Base-by-base conservation (phyloP, 2,113 vertebrate species). In the Gobiocypris rarus region DNA sequence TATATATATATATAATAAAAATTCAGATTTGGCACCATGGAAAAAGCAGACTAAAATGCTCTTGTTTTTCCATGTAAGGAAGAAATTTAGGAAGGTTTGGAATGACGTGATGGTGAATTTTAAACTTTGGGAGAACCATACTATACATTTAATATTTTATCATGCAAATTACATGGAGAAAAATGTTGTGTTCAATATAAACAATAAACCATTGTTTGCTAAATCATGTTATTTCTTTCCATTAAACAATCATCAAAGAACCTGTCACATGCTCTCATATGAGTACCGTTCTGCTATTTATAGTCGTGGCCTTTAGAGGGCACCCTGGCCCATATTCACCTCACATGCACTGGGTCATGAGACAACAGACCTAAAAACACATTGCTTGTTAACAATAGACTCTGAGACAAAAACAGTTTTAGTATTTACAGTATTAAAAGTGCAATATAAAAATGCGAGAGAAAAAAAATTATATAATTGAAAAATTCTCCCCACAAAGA, bases 261-360 rank as follows among this genome's bases (percentile, higher is more conserved):
- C 6, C 10, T 15, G n/a, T 73, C 70, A 26, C 70, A 41, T 41
- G 31, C 17, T 69, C 34, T 41, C 41, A 14, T 8, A 24, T 8
- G 7, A 67, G 69, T 45, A 24, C 22, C 69, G n/a, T 59, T 34
- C 28, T 76, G 74, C 50, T 61, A 78, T 43, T 61, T 43, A 61
- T 14, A 61, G 76, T 11, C 3, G 24, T 61, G 28, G 76, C 76
- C 76, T 61, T 61, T 78, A 78, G 76, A 78, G 76, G 76, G 76
- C 76, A 78, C 34, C 56, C 76, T 26, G 34, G n/a, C 56, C 56
- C 76, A 78, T 26, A 61, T 78, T 78, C 34, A 61, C 76, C 56
- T 26, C 38, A 61, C 38, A 61, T 61, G 52, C 52, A 38, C 31
- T 58, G 7, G n/a, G 56, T 61, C 56, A 61, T 45, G 56, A 78